Percentiles rank a stretch among this genome's conserved stretches.
These are phyloP conservation scores for Heteractis magnifica DNA, from an alignment of 92 coral and sea anemone genomes.

Conservation along the genomic window DNA sequence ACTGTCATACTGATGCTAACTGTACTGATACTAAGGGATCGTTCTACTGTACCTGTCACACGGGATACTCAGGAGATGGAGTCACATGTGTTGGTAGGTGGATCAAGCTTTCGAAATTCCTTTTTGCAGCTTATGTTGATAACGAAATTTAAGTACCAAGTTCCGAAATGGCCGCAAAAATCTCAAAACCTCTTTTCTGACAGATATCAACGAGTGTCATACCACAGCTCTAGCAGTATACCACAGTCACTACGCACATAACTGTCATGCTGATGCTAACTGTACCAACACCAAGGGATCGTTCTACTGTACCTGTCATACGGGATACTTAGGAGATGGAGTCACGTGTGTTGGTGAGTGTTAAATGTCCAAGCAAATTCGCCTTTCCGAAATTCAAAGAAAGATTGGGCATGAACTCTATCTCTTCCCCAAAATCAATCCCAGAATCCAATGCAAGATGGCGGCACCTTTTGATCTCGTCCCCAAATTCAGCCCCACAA, in stretches of 20 bases:
- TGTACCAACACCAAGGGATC: conserved; percentile 87
- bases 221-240: background rate
- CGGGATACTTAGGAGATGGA: background rate
- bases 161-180: too few species aligned
- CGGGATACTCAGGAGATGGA: conserved; percentile 81
- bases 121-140: background rate
- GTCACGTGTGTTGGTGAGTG: background rate
- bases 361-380: too few species aligned
- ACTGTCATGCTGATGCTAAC: conserved; percentile 39
- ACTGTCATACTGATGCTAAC: conserved; percentile 69
- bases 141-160: too few species aligned
- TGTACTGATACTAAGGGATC: conserved; percentile 83
- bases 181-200: too few species aligned
- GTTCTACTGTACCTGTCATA: conserved; percentile 66
- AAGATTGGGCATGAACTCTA: too few species aligned
- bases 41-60: conserved; percentile 71
- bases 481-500: too few species aligned
- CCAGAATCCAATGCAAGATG: too few species aligned
- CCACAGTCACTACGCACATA: background rate
- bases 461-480: too few species aligned
- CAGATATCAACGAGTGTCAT: conserved; percentile 25
- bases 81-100: conserved; percentile 61
- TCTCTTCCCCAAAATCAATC: too few species aligned
- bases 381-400: too few species aligned
- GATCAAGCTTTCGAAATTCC: background rate